Base-by-base conservation (phyloP, 2,113 vertebrate species). In the Saccopteryx bilineata region DNA sequence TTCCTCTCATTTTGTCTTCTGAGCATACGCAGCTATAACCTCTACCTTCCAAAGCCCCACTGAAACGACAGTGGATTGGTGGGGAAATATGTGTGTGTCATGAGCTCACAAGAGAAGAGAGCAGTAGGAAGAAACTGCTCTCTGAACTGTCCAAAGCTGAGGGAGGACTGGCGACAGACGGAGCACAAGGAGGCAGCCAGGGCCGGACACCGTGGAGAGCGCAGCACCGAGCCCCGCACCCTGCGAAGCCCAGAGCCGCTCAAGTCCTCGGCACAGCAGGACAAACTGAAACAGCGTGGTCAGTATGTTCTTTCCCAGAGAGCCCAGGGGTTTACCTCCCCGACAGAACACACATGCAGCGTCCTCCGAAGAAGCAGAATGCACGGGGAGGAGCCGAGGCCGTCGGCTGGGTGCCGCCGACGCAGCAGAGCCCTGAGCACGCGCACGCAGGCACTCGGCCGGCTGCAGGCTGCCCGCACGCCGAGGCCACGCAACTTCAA, bases 401-500 rank as follows among this genome's bases (percentile, higher is more conserved):
- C 5, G 78, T 9, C 0, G 0, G 2, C 4, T 8, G 9, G 85
- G 76, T 19, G 1, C 7, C 9, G 21, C 6, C 12, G 24, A 46
- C 58, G 0, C 23, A 23, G 82, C 66, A n/a, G 5, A 31, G 58
- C 66, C 13, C 80, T 0, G 39, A 2, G 39, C 39, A 39, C 39
- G 3, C 17, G 9, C 0, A 14, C 26, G 1, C 69, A 7, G 81
- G 60, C 31, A 9, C 31, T 31, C 28, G 1, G 11, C 56, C 7
- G n/a, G 63, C 46, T 46, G 5, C 19, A 26, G 69, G 39, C 8
- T 1, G 2, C 26, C 14, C 26, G 17, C 71, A 50, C 3, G 1
- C 50, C 2, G 2, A 12, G 46, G 66, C 24, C 60, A 18, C 17
- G 58, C 50, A 48, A 66, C 60, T 52, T 50, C 26, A 9, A 50